phyloP scores from a whole-genome alignment of 1,140 invertebrate species.

The Sitophilus oryzae region DNA sequence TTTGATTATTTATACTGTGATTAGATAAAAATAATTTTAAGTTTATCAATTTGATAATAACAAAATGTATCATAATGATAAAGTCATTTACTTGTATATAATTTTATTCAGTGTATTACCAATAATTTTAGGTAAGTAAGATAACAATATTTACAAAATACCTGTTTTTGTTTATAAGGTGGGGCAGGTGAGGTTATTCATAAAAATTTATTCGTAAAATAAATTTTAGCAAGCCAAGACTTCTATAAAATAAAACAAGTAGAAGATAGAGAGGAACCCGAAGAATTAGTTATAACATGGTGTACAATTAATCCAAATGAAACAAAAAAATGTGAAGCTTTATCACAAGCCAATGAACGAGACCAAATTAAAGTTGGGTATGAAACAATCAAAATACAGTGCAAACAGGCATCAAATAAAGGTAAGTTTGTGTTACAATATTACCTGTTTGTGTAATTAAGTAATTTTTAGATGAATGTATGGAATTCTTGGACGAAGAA shows the following conservation, averaged over 20 bases:
- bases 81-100: not conserved
- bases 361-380: slow-evolving; percentile 59
- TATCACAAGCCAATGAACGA: slow-evolving; percentile 58
- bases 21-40: not conserved
- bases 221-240: slow-evolving; percentile 31
- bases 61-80: not conserved
- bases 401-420: slow-evolving; percentile 50
- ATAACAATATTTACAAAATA: not conserved
- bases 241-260: slow-evolving; percentile 34
- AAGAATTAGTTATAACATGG: slow-evolving; percentile 53
- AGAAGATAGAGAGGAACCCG: slow-evolving; percentile 17
- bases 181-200: not conserved
- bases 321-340: slow-evolving; percentile 69
- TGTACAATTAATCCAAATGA: slow-evolving; percentile 70
- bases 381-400: slow-evolving; percentile 57
- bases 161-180: not conserved
- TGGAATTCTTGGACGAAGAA: slow-evolving; percentile 66
- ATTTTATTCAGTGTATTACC: not conserved
- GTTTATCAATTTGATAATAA: not conserved
- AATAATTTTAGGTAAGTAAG: not conserved
- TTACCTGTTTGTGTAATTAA: slow-evolving; percentile 66
- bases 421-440: no score
- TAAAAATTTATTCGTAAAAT: not conserved
- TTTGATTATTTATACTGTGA: no score
- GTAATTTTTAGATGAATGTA: slow-evolving; percentile 62